Evolutionary conservation across 2,797 vertebrate genomes (phyloP).

Genomic region (Acipenser transmontanus): DNA sequence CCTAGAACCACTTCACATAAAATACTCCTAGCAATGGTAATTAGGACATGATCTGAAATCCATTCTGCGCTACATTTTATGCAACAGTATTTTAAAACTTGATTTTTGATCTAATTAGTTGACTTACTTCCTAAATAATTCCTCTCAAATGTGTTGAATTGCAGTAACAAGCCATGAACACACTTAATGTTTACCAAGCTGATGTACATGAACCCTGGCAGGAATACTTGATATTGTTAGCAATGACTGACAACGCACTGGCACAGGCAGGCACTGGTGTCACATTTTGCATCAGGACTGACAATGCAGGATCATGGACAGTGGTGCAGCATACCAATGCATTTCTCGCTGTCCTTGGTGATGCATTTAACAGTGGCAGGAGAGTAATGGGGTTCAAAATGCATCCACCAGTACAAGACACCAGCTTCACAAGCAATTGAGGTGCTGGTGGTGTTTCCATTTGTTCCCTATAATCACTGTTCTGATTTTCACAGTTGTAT

Average conservation of each 20-base stretch:
- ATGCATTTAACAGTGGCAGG: neutral
- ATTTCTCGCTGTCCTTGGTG: no score
- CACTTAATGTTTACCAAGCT: constrained; percentile 15
- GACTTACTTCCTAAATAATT: no score
- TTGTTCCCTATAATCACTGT: no score
- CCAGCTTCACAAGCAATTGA: neutral
- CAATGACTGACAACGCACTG: neutral
- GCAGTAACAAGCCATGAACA: neutral
- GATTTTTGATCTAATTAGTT: no score
- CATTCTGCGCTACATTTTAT: no score
- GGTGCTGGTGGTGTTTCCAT: no score
- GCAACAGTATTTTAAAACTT: no score
- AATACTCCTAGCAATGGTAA: no score
- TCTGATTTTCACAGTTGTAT: no score
- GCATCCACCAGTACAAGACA: neutral
- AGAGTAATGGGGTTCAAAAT: neutral
- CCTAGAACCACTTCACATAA: no score
- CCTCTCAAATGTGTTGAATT: neutral
- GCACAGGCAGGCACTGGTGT: constrained; percentile 8
- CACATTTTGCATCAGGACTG: neutral
- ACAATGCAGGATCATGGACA: neutral
- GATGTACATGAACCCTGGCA: constrained; percentile 9
- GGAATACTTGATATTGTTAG: neutral
- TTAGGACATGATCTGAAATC: no score
- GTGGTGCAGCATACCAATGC: neutral